Conservation (phyloP, 2,797 vertebrate genomes). For the Lerista edwardsae region DNA sequence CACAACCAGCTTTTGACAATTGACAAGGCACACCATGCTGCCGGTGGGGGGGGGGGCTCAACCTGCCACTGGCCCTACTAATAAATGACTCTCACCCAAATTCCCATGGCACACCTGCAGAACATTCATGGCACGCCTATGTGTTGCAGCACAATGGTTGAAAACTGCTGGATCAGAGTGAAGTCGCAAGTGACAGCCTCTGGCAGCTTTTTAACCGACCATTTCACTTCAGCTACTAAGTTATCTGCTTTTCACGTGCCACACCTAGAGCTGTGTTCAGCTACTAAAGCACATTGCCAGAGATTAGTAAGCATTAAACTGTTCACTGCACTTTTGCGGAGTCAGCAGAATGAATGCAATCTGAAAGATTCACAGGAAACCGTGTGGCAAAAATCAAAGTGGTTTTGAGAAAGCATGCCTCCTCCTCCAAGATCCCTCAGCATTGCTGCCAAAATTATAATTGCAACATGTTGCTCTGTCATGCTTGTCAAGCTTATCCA, state of each 20-base stretch:
- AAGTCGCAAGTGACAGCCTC: neutral
- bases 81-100: no score
- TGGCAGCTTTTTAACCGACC: neutral
- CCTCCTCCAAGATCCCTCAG: neutral
- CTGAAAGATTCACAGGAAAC: neutral
- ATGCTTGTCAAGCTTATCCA: neutral
- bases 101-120: no score
- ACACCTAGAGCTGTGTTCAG: neutral
- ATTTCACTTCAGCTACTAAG: no score
- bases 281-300: neutral
- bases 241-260: no score
- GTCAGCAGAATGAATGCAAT: neutral
- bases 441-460: neutral
- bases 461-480: neutral
- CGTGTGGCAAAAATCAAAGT: neutral
- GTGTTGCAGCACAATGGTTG: no score
- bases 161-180: neutral
- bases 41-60: no score
- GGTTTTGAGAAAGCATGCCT: neutral
- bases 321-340: no score
- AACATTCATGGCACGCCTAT: no score
- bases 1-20: no score
- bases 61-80: no score
- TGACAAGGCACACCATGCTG: no score
- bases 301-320: neutral